phyloP scores from a whole-genome alignment of 2,113 vertebrate genomes.

The Hippolais icterina region DNA sequence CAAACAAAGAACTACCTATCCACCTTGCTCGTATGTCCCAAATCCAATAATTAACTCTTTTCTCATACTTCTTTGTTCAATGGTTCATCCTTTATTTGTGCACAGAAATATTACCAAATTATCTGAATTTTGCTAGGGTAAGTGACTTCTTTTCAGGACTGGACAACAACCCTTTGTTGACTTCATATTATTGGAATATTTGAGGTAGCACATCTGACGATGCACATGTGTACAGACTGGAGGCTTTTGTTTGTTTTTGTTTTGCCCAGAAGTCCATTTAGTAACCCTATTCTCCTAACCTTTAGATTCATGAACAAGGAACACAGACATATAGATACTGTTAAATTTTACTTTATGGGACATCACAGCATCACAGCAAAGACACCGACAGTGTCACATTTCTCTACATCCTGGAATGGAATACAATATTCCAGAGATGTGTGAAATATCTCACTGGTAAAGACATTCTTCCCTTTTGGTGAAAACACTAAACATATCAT shows the following conservation, averaged over 20 bases:
- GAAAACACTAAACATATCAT: background rate
- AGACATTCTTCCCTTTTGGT: background rate
- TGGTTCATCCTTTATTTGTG: background rate
- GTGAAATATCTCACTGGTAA: background rate
- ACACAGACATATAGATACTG: rapidly evolving
- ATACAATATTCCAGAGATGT: background rate
- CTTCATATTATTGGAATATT: background rate
- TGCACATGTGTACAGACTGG: background rate
- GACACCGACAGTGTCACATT: rapidly evolving
- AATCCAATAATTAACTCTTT: background rate
- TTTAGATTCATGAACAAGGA: background rate
- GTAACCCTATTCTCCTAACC: background rate
- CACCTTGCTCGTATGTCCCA: background rate
- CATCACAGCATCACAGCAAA: background rate
- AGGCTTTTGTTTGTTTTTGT: background rate
- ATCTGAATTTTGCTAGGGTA: background rate
- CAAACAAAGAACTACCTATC: background rate
- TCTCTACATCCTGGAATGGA: background rate
- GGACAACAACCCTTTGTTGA: background rate
- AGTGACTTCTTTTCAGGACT: background rate
- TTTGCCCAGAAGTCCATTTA: background rate
- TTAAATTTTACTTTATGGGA: background rate
- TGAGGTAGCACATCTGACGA: background rate
- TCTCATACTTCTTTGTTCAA: background rate
- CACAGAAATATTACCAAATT: background rate